These are phyloP conservation scores for Trematomus loennbergii DNA, from an alignment of 2,113 vertebrate genomes.

Conservation along the genomic window DNA sequence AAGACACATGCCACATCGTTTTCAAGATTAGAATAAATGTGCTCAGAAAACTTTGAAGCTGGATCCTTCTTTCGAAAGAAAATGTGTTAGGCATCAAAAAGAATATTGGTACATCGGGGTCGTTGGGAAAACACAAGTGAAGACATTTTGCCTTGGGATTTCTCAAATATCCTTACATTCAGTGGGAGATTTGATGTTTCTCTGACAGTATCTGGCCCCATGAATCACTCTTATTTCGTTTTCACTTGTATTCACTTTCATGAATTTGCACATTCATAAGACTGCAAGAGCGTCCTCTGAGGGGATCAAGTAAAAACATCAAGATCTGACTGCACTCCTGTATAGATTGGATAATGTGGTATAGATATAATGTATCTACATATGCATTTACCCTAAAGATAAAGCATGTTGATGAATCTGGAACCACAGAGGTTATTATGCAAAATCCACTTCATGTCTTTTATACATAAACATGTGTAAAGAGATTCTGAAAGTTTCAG, in stretches of 20 bases:
- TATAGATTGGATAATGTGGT: slow-evolving; percentile 23
- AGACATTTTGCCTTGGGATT: slow-evolving; percentile 33
- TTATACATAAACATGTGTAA: no score
- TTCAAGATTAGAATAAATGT: slow-evolving; percentile 38
- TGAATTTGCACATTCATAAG: slow-evolving; percentile 52
- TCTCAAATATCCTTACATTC: slow-evolving; percentile 46
- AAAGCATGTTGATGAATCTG: slow-evolving; percentile 18
- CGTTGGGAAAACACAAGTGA: slow-evolving; percentile 31
- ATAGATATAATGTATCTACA: no score
- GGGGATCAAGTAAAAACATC: slow-evolving; percentile 38
- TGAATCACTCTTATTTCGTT: slow-evolving; percentile 46
- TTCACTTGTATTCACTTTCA: slow-evolving; percentile 55
- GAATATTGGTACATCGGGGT: slow-evolving; percentile 39
- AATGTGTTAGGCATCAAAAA: slow-evolving; percentile 34
- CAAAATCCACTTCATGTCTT: no score
- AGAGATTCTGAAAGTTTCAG: no score
- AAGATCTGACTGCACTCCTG: slow-evolving; percentile 27
- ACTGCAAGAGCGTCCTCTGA: slow-evolving; percentile 29
- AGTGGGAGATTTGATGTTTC: slow-evolving; percentile 23
- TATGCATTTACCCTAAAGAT: background rate
- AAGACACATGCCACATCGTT: slow-evolving; percentile 16
- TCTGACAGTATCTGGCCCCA: slow-evolving; percentile 18
- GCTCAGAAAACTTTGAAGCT: slow-evolving; percentile 37
- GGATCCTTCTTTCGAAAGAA: slow-evolving; percentile 38
- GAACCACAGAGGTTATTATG: background rate